phyloP scores from a whole-genome alignment of 2,113 vertebrate genomes.

The Myotis lucifugus region DNA sequence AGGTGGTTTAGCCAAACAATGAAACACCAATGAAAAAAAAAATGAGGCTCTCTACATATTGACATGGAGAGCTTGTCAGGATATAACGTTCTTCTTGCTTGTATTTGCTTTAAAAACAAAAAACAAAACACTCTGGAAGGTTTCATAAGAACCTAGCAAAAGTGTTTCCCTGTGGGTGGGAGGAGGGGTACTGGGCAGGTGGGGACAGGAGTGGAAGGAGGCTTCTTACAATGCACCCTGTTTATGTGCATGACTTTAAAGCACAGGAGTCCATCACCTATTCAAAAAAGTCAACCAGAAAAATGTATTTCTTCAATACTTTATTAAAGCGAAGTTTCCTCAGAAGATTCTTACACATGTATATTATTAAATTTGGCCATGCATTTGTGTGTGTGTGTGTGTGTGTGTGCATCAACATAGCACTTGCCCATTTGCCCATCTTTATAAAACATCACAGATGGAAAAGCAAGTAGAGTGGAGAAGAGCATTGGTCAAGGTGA shows the following conservation, averaged over 20 bases:
- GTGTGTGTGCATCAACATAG: not conserved
- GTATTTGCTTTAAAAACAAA: not conserved
- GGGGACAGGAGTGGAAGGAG: not conserved
- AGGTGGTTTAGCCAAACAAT: not conserved
- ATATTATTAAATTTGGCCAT: not conserved
- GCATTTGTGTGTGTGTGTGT: rapidly evolving
- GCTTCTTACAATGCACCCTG: not conserved
- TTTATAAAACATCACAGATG: not conserved
- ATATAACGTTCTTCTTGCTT: not conserved
- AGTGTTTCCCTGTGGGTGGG: not conserved
- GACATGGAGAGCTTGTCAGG: not conserved
- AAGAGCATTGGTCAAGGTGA: not conserved
- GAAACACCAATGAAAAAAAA: not conserved
- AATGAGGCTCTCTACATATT: not conserved
- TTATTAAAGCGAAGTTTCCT: not conserved
- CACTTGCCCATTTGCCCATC: not conserved
- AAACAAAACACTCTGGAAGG: not conserved
- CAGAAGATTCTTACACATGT: not conserved
- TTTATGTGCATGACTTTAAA: not conserved
- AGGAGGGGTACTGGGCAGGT: not conserved
- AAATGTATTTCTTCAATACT: not conserved
- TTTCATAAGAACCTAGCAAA: not conserved
- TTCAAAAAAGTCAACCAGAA: not conserved
- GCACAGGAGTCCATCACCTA: not conserved
- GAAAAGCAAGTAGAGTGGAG: not conserved